Percentiles rank a stretch among this genome's conserved stretches.
These are phyloP conservation scores for Poeciliopsis turneri DNA, from an alignment of 2,797 vertebrate genomes.

Conservation along the genomic window DNA sequence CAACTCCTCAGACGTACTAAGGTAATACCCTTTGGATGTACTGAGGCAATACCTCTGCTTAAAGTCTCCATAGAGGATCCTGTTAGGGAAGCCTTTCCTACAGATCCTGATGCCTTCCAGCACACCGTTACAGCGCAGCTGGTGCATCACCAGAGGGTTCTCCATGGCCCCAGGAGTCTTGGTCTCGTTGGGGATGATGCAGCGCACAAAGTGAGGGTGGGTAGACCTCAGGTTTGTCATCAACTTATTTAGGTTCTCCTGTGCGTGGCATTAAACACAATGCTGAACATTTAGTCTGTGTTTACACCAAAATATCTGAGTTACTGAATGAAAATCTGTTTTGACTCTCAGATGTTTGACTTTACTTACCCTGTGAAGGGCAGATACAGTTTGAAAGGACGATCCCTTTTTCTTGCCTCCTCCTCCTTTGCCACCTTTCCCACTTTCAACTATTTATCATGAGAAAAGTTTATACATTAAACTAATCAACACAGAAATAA, in stretches of 20 bases:
- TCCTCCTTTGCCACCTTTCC: slow-evolving; percentile 63
- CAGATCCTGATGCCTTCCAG: slow-evolving; percentile 91
- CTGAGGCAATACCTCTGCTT: slow-evolving; percentile 81
- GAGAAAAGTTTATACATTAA: neutral
- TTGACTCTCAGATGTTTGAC: neutral
- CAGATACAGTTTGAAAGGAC: slow-evolving; percentile 89
- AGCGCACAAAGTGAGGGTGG: slow-evolving; percentile 88
- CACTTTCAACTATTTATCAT: slow-evolving; percentile 30
- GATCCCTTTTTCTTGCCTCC: slow-evolving; percentile 89
- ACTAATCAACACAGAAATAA: neutral
- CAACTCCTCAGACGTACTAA: no score
- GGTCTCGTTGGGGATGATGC: slow-evolving; percentile 87
- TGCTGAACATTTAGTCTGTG: neutral
- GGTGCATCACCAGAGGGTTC: slow-evolving; percentile 89
- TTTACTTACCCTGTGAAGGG: slow-evolving; percentile 82
- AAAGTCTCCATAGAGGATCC: slow-evolving; percentile 88
- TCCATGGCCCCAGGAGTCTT: slow-evolving; percentile 87
- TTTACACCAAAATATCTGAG: neutral
- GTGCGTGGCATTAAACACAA: neutral
- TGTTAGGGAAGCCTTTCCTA: slow-evolving; percentile 88
- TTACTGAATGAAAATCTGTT: neutral
- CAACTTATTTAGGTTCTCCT: slow-evolving; percentile 90
- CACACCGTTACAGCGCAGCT: slow-evolving; percentile 88
- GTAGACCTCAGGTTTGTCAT: slow-evolving; percentile 88
- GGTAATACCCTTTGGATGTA: no score